Evolutionary conservation across 2,113 vertebrate species (phyloP).

Genomic region (Scortum barcoo): DNA sequence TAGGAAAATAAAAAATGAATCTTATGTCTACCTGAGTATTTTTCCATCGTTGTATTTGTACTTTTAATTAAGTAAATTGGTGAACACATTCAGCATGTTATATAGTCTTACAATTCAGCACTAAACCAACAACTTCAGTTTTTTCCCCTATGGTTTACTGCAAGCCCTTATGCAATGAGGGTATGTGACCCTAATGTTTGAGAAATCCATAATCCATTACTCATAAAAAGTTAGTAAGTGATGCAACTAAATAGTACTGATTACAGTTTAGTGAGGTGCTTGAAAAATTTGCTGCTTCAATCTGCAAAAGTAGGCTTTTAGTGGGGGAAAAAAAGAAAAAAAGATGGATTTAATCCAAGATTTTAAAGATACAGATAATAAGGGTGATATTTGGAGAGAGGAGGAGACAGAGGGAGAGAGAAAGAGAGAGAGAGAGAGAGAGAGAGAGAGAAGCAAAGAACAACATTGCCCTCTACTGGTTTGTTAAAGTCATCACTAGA

Average conservation of each 20-base stretch:
- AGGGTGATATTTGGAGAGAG: neutral
- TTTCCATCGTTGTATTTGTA: neutral
- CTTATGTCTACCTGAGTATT: neutral
- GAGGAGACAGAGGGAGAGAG: neutral
- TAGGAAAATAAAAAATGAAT: neutral
- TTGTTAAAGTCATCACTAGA: neutral
- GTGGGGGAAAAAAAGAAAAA: neutral
- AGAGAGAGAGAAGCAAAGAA: conserved; percentile 15
- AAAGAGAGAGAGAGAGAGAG: neutral
- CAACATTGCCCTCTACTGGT: conserved; percentile 71
- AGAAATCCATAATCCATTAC: conserved; percentile 13
- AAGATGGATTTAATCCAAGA: conserved; percentile 14
- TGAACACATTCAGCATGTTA: neutral
- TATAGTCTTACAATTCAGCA: neutral
- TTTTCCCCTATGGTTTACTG: neutral
- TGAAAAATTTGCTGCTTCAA: conserved; percentile 3
- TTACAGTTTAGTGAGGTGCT: conserved; percentile 19
- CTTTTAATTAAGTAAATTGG: neutral
- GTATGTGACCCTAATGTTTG: neutral
- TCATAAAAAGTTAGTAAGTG: conserved; percentile 9
- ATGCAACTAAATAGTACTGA: conserved; percentile 17
- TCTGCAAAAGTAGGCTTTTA: neutral
- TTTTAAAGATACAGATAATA: conserved; percentile 6
- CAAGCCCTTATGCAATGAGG: neutral
- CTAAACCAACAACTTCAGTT: neutral